phyloP scores from a whole-genome alignment of 2,888 invertebrate species.

The Amblyteles armatorius region DNA sequence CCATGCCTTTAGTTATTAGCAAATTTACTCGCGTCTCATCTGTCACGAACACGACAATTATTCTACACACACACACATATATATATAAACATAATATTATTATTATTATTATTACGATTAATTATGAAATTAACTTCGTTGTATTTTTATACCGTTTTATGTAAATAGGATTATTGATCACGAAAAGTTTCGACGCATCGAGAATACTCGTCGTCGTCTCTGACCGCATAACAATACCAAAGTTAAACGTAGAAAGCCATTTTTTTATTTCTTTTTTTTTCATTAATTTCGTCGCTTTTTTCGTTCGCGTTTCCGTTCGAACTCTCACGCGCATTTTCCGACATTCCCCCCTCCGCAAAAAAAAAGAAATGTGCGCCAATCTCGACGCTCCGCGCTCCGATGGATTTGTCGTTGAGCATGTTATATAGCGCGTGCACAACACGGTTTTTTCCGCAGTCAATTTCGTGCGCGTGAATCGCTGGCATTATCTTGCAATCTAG shows the following conservation, averaged over 20 bases:
- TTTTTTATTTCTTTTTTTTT: slow-evolving; percentile 69
- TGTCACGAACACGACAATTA: slow-evolving; percentile 19
- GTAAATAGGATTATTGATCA: slow-evolving; percentile 57
- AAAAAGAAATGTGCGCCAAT: not conserved
- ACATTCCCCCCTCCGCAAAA: slow-evolving; percentile 34
- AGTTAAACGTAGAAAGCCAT: slow-evolving; percentile 82
- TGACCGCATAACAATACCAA: slow-evolving; percentile 83
- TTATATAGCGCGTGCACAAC: not conserved
- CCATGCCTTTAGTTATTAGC: slow-evolving; percentile 22
- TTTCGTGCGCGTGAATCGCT: slow-evolving; percentile 31
- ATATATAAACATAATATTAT: slow-evolving; percentile 36
- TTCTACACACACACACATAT: slow-evolving; percentile 25
- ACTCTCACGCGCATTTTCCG: slow-evolving; percentile 7
- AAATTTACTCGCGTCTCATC: slow-evolving; percentile 46
- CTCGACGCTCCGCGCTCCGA: not conserved
- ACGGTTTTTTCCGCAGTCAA: slow-evolving; percentile 42
- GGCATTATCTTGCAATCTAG: slow-evolving; percentile 35
- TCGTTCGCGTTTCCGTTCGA: slow-evolving; percentile 55
- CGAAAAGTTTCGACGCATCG: slow-evolving; percentile 35
- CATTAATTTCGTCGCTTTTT: slow-evolving; percentile 71
- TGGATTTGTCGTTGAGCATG: not conserved
- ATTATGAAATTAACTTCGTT: slow-evolving; percentile 71
- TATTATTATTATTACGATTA: slow-evolving; percentile 59
- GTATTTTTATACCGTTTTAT: slow-evolving; percentile 73
- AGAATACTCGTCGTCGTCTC: slow-evolving; percentile 67